A percentile compares a stretch with the other conserved stretches of the same genome.
phyloP scores from a whole-genome alignment of 2,797 vertebrate species.

The Enteromius treurensis region DNA sequence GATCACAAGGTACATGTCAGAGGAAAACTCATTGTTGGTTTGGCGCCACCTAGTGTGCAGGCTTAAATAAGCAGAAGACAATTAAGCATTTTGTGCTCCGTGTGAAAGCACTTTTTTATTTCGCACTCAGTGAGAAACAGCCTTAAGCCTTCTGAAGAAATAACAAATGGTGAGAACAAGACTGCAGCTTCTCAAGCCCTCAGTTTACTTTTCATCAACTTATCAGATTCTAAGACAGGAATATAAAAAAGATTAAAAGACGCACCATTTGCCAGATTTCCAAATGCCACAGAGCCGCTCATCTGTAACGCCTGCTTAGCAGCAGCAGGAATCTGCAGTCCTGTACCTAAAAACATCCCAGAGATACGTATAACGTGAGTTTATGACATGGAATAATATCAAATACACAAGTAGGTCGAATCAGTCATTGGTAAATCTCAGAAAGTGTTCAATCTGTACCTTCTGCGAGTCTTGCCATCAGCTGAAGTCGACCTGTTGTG shows the following conservation, averaged over 20 bases:
- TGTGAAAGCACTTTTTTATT: neutral
- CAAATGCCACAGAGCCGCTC: constrained; percentile 93
- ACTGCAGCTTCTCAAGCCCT: neutral
- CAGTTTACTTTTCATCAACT: neutral
- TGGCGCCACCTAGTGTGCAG: neutral
- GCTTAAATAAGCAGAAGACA: neutral
- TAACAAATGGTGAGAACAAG: neutral
- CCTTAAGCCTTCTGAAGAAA: neutral
- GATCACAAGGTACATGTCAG: neutral
- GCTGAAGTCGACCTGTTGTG: constrained; percentile 94
- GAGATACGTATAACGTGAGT: neutral
- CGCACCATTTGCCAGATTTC: constrained; percentile 80
- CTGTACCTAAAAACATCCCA: constrained; percentile 82
- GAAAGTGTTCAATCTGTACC: constrained; percentile 72
- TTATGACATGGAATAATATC: neutral
- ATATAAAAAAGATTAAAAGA: neutral
- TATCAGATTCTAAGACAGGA: neutral
- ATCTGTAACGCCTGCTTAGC: constrained; percentile 98
- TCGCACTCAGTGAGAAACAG: neutral
- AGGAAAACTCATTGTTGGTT: neutral
- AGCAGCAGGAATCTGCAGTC: constrained; percentile 95
- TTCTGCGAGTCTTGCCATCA: constrained; percentile 98
- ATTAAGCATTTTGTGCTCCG: neutral
- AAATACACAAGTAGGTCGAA: neutral
- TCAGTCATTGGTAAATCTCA: neutral